These are phyloP conservation scores for Stegostoma tigrinum DNA, from an alignment of 2,113 vertebrate species.

Conservation along the genomic window DNA sequence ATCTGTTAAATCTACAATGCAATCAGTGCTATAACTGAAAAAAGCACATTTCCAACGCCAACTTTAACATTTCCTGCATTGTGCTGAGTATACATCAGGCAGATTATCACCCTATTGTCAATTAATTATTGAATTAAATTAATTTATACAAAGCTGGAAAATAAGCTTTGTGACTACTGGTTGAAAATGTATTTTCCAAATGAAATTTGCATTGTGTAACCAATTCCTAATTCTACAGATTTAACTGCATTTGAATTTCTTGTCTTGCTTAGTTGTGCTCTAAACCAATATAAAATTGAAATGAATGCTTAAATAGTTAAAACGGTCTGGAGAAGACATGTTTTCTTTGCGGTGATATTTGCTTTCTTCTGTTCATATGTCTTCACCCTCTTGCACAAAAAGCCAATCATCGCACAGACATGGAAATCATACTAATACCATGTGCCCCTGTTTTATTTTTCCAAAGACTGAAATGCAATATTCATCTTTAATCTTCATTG, in stretches of 20 bases:
- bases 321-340: neutral
- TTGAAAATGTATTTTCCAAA: neutral
- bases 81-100: neutral
- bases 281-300: neutral
- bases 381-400: neutral
- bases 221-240: neutral
- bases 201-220: neutral
- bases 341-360: neutral
- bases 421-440: neutral
- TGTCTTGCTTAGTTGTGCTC: neutral
- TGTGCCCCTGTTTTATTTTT: neutral
- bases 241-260: neutral
- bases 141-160: neutral
- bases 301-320: neutral
- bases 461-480: neutral
- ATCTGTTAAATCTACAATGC: neutral
- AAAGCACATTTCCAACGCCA: neutral
- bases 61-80: neutral
- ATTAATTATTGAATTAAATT: neutral
- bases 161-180: neutral
- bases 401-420: neutral
- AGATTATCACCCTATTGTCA: neutral
- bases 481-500: neutral
- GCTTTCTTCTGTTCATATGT: neutral
- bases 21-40: neutral